Evolutionary conservation across 1,140 invertebrate species (phyloP), one percentile per base, ranked within the genome.

Genomic region (Drosophila quadrilineata): DNA sequence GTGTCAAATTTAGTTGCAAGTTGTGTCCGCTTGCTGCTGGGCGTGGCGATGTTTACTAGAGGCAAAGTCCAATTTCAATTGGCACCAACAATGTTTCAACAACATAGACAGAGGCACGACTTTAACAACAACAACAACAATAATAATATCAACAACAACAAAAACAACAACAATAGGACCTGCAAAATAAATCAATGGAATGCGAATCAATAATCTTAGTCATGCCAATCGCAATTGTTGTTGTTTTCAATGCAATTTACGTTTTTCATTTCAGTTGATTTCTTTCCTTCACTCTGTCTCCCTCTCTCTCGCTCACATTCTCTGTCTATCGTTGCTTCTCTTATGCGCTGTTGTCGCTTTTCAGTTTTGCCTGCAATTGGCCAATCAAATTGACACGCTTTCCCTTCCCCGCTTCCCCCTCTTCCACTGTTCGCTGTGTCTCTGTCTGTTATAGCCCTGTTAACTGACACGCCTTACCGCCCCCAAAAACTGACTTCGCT

Each of bases 331-430:
- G n/a, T n/a, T 9, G 2, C 10, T 3, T 8, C 6, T 36, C 10
- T 8, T 36, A 29, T 28, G 53, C 53, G 49, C 64, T 63, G 45
- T 52, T 60, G 59, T n/a, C 12, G 12, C 40, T 43, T 57, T 40
- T 8, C 26, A 12, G 6, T 16, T 60, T 22, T 28, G 28, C 66
- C 62, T 57, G 36, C 49, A 52, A 70, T 56, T 60, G 46, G 33
- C 64, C 72, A 76, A 76, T 76, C 57, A 68, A 72, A 76, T 68
- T 77, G 68, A 77, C 74, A 77, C 74, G 74, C 74, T 77, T 76
- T 67, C 26, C 43, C 22, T 49, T 17, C 52, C 40, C 46, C 29
- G 38, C 45, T 60, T 63, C 65, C 56, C 14, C 38, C 33, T 19
- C 36, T 17, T 41, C 31, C 16, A 10, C 5, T 21, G 5, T 40